Base-by-base conservation (phyloP, 2,797 vertebrate species). In the Mallotus villosus region DNA sequence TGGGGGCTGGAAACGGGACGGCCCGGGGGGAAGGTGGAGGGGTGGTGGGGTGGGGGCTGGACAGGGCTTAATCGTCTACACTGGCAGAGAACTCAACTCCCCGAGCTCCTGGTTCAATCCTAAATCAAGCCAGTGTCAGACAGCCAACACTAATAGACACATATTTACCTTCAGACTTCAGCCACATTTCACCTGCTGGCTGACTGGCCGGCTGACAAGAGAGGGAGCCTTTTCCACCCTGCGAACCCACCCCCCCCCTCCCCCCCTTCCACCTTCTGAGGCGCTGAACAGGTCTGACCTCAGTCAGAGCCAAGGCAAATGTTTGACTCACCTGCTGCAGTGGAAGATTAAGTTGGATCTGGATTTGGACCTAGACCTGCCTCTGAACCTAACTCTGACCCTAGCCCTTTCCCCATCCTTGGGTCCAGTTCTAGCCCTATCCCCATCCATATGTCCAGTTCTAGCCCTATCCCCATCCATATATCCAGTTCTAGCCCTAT, bases 321-420 rank as follows among this genome's bases (percentile, higher is more conserved):
- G 92, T 94, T 93, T 93, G 90, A 92, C 89, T 90, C 93, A 94
- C 93, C 93, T 93, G 92, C 90, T 91, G 90, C 84, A 90, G 88
- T 88, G 91, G 84, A 91, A 92, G 91, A 92, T 86, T 88, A 63
- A 24, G 41, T 69, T 58, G 61, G 66, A 59, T 73, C 76, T 60
- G 58, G 22, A 21, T 21, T 25, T 22, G 58, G 58, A 25, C 19
- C 58, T 60, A 16, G 22, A 60, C 19, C 58, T 11, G 57, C 7
- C 16, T 19, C n/a, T 58, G 49, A 17, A 17, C 17, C 14, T 4
- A 51, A 4, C 12, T 17, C 59, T 61, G 59, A 14, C 22, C 59
- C 59, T 61, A 11, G 22, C 59, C 14, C 59, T 61, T 22, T 11
- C 24, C 22, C 22, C 8, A 5, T 27, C 25, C 59, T 14, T 8